Percentiles rank a stretch among this genome's conserved stretches.
These are phyloP conservation scores for Lapara coniferarum DNA, from an alignment of 2,888 invertebrate genomes.

Conservation along the genomic window DNA sequence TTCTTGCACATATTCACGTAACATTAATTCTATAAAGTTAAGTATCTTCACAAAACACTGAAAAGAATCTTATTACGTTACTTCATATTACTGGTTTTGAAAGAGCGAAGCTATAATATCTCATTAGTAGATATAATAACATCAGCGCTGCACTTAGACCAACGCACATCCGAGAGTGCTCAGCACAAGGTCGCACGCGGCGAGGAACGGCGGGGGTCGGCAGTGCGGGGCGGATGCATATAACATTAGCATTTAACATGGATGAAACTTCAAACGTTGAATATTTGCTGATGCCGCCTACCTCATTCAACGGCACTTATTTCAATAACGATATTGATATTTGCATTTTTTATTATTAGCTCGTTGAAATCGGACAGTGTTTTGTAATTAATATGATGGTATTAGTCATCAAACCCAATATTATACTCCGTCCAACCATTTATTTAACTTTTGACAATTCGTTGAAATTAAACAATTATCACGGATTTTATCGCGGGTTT, in stretches of 20 bases:
- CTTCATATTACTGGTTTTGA: too few relatives aligned
- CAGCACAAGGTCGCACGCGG: too few relatives aligned
- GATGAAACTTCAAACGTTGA: not conserved
- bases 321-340: not conserved
- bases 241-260: not conserved
- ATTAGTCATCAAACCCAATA: too few relatives aligned
- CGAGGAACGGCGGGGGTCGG: too few relatives aligned
- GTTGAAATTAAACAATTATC: too few relatives aligned
- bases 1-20: too few relatives aligned
- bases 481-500: too few relatives aligned
- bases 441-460: too few relatives aligned
- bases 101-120: not conserved
- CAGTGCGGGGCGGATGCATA: not conserved
- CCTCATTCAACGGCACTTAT: not conserved
- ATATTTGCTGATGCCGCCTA: not conserved
- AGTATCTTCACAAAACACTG: too few relatives aligned
- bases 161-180: constrained; percentile 4
- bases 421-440: too few relatives aligned
- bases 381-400: too few relatives aligned
- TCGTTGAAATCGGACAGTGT: not conserved
- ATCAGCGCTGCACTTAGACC: constrained; percentile 14
- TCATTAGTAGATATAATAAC: constrained; percentile 8
- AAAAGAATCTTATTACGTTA: not conserved
- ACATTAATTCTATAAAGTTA: too few relatives aligned
- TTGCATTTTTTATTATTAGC: not conserved